Percentiles rank a stretch among this genome's conserved stretches.
phyloP scores from a whole-genome alignment of 2,113 vertebrate genomes.

The Prinia subflava region DNA sequence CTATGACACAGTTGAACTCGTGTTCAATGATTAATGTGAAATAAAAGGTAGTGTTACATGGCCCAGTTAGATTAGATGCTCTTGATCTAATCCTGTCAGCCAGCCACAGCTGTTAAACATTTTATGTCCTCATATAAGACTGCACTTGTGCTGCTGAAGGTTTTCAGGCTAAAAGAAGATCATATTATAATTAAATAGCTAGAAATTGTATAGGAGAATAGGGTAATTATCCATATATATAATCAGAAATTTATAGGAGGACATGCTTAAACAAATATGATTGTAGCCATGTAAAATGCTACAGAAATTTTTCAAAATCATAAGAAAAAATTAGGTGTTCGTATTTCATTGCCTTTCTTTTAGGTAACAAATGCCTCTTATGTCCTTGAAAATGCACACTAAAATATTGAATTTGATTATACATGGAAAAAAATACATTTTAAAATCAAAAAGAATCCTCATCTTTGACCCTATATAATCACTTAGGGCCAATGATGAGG shows the following conservation, averaged over 20 bases:
- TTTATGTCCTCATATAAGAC: background rate
- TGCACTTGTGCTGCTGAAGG: background rate
- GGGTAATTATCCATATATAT: background rate
- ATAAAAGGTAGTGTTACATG: background rate
- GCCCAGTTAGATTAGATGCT: background rate
- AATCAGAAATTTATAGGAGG: background rate
- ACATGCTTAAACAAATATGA: background rate
- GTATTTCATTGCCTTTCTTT: background rate
- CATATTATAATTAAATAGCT: background rate
- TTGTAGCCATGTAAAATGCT: background rate
- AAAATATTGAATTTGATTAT: background rate
- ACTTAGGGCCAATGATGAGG: background rate
- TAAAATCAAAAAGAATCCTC: too few species aligned
- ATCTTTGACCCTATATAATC: background rate
- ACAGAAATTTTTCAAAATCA: background rate
- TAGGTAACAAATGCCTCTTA: background rate
- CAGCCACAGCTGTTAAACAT: background rate
- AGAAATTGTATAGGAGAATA: background rate
- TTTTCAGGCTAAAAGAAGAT: background rate
- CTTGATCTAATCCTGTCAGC: background rate
- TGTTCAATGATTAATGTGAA: constrained; percentile 19
- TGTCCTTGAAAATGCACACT: background rate
- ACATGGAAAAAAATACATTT: too few species aligned
- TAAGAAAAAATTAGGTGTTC: background rate
- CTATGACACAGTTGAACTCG: background rate